Evolutionary conservation across 2,113 vertebrate genomes (phyloP), one percentile per base, ranked within the genome.

Genomic region (Chloebia gouldiae): DNA sequence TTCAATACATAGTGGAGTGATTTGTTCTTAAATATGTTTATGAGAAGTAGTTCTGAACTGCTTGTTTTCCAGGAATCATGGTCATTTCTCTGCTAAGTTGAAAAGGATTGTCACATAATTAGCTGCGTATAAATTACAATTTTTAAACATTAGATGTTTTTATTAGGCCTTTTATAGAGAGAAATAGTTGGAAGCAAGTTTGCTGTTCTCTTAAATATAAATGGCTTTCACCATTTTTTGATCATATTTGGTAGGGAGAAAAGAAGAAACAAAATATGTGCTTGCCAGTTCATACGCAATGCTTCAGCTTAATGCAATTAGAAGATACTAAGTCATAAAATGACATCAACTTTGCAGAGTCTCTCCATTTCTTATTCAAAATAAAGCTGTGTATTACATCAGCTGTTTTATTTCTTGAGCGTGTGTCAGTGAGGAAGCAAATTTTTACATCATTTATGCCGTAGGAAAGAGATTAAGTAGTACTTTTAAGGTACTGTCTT

Each of bases 401-500:
- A 84, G 70, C 84, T 90, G 65, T 81, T 87, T 81, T 82, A 75
- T 90, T 96, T 93, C 87, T 86, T 70, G 31, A 66, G 76, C 14
- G 1, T 70, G 10, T 92, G 66, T 88, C 83, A 81, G 63, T 18
- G 72, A 92, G 66, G 81, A 96, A 83, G 64, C 56, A 77, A 40
- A 76, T 94, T 71, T 44, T 92, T 90, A 76, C 59, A 64, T 80
- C 87, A 12, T 65, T 94, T 92, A 49, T 90, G 71, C 64, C 49
- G 53, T 66, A 81, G 71, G 92, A 88, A 71, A 78, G 73, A 87
- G 77, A 88, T 95, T 81, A 92, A 94, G 86, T 94, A 93, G 79
- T 89, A 96, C 81, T 96, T 96, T 88, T 91, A 95, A 91, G 84
- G 85, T 81, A 89, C 56, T 90, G 87, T 86, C 91, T 88, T 93